Evolutionary conservation across 2,888 invertebrate species (phyloP).

Genomic region (Drosophila maculinotata): DNA sequence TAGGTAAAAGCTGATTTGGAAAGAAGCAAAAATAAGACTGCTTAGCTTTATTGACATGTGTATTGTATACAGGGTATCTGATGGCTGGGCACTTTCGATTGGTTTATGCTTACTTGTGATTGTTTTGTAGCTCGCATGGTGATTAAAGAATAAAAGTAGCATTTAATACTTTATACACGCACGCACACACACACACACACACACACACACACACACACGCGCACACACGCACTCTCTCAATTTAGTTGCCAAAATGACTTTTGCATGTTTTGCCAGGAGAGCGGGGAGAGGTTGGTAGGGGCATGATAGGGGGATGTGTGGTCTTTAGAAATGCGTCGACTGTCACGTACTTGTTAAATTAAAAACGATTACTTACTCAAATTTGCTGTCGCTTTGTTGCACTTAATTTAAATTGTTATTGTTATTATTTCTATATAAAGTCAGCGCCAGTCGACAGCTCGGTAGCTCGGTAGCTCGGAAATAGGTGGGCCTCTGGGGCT

Average conservation of each 20-base stretch:
- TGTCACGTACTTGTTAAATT: slow-evolving; percentile 79
- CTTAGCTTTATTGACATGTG: no score
- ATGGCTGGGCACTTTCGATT: background rate
- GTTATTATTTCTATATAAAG: slow-evolving; percentile 77
- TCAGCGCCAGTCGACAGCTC: slow-evolving; percentile 35
- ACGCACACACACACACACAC: slow-evolving; percentile 10
- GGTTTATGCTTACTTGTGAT: background rate
- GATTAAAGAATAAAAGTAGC: slow-evolving; percentile 26
- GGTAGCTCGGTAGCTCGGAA: background rate
- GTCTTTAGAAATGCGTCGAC: slow-evolving; percentile 37
- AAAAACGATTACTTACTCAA: slow-evolving; percentile 77
- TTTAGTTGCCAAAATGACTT: slow-evolving; percentile 41
- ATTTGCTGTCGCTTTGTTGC: slow-evolving; percentile 63
- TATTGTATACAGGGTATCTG: background rate
- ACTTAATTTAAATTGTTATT: slow-evolving; percentile 79
- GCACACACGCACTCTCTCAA: background rate
- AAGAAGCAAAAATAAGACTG: no score
- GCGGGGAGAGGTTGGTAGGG: background rate
- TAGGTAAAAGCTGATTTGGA: no score
- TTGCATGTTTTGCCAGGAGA: slow-evolving; percentile 15
- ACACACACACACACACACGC: background rate
- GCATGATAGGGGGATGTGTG: background rate
- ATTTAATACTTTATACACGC: slow-evolving; percentile 28
- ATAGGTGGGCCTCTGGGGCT: slow-evolving; percentile 9
- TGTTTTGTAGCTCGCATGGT: slow-evolving; percentile 7